A percentile compares a stretch with the other conserved stretches of the same genome.
These are phyloP conservation scores for Aphidius colemani DNA, from an alignment of 2,888 invertebrate genomes.

Conservation along the genomic window DNA sequence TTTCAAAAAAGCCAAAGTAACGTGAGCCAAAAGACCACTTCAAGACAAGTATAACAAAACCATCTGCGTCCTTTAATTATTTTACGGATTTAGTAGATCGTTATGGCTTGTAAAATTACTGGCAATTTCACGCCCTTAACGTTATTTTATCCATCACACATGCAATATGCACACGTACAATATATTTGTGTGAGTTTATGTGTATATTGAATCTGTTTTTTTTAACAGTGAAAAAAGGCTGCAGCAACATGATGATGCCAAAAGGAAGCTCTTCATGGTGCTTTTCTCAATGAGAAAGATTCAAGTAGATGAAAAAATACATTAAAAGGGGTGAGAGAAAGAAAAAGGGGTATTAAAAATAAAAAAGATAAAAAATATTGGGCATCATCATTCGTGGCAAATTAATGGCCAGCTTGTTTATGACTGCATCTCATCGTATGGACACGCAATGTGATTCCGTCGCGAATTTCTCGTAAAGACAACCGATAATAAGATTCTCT, in stretches of 20 bases:
- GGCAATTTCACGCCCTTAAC: slow-evolving; percentile 60
- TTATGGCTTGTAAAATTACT: slow-evolving; percentile 61
- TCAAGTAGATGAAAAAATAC: no score
- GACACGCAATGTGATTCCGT: slow-evolving; percentile 54
- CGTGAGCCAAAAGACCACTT: no score
- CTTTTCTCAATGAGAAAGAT: slow-evolving; percentile 25
- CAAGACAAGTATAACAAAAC: slow-evolving; percentile 33
- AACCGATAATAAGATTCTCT: slow-evolving; percentile 39
- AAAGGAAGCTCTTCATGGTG: no score
- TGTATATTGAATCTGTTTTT: no score
- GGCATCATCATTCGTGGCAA: slow-evolving; percentile 53
- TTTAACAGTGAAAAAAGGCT: background rate
- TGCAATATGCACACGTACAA: no score
- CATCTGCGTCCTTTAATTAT: slow-evolving; percentile 60
- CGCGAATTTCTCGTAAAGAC: slow-evolving; percentile 51
- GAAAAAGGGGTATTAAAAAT: slow-evolving; percentile 11
- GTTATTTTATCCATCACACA: slow-evolving; percentile 48
- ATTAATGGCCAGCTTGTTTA: slow-evolving; percentile 59
- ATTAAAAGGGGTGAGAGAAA: slow-evolving; percentile 4
- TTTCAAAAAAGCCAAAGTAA: background rate
- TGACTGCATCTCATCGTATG: slow-evolving; percentile 48
- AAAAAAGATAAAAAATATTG: slow-evolving; percentile 51
- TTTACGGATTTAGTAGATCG: slow-evolving; percentile 61
- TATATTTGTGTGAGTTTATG: no score
- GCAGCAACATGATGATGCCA: slow-evolving; percentile 2